Base-by-base conservation (phyloP, 2,797 vertebrate species). In the Choloepus didactylus region DNA sequence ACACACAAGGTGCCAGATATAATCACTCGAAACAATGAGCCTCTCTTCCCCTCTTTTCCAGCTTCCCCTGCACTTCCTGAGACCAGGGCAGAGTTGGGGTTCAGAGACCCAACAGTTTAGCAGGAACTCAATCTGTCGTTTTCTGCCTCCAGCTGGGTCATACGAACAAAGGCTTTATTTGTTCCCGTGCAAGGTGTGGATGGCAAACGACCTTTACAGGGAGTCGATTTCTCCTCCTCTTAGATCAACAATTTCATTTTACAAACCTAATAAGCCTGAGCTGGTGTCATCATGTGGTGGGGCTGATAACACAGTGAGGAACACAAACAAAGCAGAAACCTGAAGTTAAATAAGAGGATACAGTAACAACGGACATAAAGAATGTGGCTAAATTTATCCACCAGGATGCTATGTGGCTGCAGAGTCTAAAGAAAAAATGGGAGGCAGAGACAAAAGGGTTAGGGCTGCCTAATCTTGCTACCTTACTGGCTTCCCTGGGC, bases 31-130 rank as follows among this genome's bases (percentile, higher is more conserved):
- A 95, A 95, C 82, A 93, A 89, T 60, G 91, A 66, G n/a, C 59
- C 84, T 95, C 91, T 75, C 96, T 38, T 56, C 56, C 92, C 94
- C 54, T 87, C 96, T 94, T 96, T 95, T 66, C 92, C 95, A 62
- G 51, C 96, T 97, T 92, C 94, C 92, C 38, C 56, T 95, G 77
- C 85, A 86, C 81, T 97, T 97, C 96, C 97, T 96, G 96, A 62
- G 46, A 87, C 79, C 85, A 1, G 3, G 77, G 91, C 94, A 97
- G 87, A 60, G 91, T 6, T 91, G 79, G 75, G 91, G 29, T 27
- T 92, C 2, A 19, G 64, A 95, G 46, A 70, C 9, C 31, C 29
- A 19, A 84, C 10, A 72, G 86, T 97, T 77, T 84, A 94, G 82
- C 11, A 49, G 90, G 89, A 93, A 56, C 25, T 54, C 5, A n/a